phyloP scores from a whole-genome alignment of 2,888 invertebrate genomes.

The Dryobotodes eremita region DNA sequence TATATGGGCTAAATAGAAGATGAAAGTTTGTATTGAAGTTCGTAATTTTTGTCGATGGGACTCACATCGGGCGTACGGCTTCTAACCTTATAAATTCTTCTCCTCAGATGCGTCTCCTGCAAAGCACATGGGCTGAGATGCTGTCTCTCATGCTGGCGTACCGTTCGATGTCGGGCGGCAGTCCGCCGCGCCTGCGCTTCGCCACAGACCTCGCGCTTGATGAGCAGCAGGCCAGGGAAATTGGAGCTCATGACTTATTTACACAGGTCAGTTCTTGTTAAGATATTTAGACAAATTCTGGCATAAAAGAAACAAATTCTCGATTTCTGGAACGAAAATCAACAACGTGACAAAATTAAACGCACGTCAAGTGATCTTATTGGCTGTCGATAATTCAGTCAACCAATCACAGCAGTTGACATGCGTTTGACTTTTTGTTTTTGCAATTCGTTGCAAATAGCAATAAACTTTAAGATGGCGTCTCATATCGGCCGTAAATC shows the following conservation, averaged over 20 bases:
- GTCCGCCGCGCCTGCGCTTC: constrained; percentile 92
- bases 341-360: neutral
- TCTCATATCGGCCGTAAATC: too few species aligned
- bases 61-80: neutral
- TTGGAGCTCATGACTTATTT: constrained; percentile 95
- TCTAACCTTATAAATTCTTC: neutral
- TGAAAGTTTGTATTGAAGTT: neutral
- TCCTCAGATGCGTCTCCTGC: constrained; percentile 97
- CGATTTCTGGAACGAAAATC: neutral
- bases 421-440: neutral
- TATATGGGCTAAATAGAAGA: neutral
- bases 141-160: constrained; percentile 97
- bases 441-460: too few species aligned
- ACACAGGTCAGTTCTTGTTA: constrained; percentile 90
- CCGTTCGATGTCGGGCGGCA: constrained; percentile 95
- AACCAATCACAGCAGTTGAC: neutral
- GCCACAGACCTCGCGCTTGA: constrained; percentile 96
- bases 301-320: neutral
- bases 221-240: constrained; percentile 95
- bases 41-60: neutral
- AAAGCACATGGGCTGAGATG: constrained; percentile 99
- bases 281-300: neutral
- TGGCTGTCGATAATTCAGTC: neutral
- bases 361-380: neutral
- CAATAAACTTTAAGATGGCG: too few species aligned